phyloP scores from a whole-genome alignment of 1,140 invertebrate species.

The Octopus sinensis region DNA sequence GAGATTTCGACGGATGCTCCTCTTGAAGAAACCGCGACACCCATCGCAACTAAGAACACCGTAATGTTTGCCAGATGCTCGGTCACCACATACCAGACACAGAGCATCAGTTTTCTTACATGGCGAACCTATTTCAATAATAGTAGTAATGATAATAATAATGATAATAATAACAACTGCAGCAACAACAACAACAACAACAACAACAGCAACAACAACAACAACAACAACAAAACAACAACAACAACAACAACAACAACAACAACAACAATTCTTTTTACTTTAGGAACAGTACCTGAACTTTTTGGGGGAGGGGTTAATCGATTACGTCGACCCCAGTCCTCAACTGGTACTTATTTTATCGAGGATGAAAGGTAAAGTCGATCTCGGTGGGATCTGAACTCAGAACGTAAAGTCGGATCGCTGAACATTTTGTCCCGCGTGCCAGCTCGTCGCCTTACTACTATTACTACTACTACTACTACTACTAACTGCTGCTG shows the following conservation, averaged over 20 bases:
- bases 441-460: too few relatives aligned
- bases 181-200: background rate
- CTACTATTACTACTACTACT: too few relatives aligned
- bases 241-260: background rate
- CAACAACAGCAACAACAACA: background rate
- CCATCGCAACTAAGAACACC: slow-evolving; percentile 58
- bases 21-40: slow-evolving; percentile 88
- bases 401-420: too few relatives aligned
- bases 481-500: too few relatives aligned
- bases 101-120: slow-evolving; percentile 64
- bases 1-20: slow-evolving; percentile 75
- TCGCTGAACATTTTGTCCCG: too few relatives aligned
- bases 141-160: background rate
- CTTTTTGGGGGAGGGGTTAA: too few relatives aligned
- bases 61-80: slow-evolving; percentile 57
- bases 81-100: slow-evolving; percentile 58
- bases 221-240: background rate
- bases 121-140: slow-evolving; percentile 1
- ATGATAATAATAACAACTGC: background rate
- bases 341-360: too few relatives aligned
- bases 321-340: too few relatives aligned
- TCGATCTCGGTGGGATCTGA: too few relatives aligned
- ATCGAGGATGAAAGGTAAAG: too few relatives aligned
- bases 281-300: background rate
- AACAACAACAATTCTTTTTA: background rate